A percentile compares a stretch with the other conserved stretches of the same genome.
Conservation (phyloP, 1,140 invertebrate species). For the Zaprionus tsacasi region DNA sequence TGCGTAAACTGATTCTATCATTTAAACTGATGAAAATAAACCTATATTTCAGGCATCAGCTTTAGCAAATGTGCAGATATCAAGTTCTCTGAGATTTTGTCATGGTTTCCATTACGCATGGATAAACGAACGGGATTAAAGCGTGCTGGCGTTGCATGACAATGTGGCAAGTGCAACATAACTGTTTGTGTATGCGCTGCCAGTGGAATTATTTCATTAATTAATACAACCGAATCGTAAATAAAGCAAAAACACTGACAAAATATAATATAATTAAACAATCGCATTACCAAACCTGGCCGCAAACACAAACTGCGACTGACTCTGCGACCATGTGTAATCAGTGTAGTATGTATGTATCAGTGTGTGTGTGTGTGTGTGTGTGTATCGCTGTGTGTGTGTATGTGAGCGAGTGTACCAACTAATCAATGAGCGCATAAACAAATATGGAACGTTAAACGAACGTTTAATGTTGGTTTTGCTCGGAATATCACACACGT, state of each 20-base stretch:
- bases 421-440: constrained; percentile 70
- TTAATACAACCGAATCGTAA: constrained; percentile 66
- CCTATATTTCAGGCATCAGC: background rate
- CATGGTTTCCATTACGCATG: background rate
- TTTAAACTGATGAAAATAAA: background rate
- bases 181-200: constrained; percentile 1
- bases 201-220: constrained; percentile 75
- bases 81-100: background rate
- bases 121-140: background rate
- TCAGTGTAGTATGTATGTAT: background rate
- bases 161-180: background rate
- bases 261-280: constrained; percentile 80
- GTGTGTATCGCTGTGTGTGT: constrained; percentile 7
- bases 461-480: constrained; percentile 49
- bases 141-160: constrained; percentile 3
- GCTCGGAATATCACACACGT: constrained; percentile 37
- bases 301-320: constrained; percentile 18
- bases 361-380: background rate
- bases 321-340: constrained; percentile 19
- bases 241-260: constrained; percentile 72
- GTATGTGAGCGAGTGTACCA: constrained; percentile 4
- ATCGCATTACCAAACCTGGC: constrained; percentile 66
- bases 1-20: background rate
- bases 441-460: constrained; percentile 27
- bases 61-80: background rate